Base-by-base conservation (phyloP, 2,888 invertebrate genomes). In the Eudasyphora cyanicolor region DNA sequence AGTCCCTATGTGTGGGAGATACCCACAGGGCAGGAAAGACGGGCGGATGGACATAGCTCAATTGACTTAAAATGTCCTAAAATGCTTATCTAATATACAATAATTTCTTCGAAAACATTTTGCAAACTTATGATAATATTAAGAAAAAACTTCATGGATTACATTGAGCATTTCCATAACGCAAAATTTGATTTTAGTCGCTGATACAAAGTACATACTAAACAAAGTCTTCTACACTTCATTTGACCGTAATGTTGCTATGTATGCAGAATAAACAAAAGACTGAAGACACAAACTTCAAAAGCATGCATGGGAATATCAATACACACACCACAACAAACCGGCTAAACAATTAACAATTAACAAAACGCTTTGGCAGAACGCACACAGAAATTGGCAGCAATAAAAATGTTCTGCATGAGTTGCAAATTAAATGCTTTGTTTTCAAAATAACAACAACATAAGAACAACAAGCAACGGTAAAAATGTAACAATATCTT, bases 221-320 rank as follows among this genome's bases (percentile, higher is more conserved):
- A 0, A 42, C 5, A 19, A 21, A 6, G 14, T 42, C 67, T 67
- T 38, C 14, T 38, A 60, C 42, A 42, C 24, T 42, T 73, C n/a
- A 73, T 60, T 42, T 73, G 42, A 57, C 17, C 14, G 17, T n/a
- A n/a, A n/a, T n/a, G 35, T 27, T n/a, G 32, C 21, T n/a, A 45
- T n/a, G 6, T n/a, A 45, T 2, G n/a, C 1, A 10, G 10, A 24
- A 24, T 12, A 42, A 82, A 71, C 74, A 71, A 71, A 76, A 82
- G 75, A 78, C 75, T 79, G 71, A 75, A 67, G 75, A 79, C 45
- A 57, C 73, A 57, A 73, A 73, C 73, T 12, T 73, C 24, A 38
- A n/a, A n/a, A n/a, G n/a, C n/a, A n/a, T 6, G 12, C 14, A 38
- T n/a, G 7, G n/a, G 14, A 14, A 67, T 8, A 24, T 35, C 38